Percentiles rank a stretch among this genome's conserved stretches.
Evolutionary conservation across 2,797 vertebrate genomes (phyloP).

Genomic region (Sebastes flavidus): DNA sequence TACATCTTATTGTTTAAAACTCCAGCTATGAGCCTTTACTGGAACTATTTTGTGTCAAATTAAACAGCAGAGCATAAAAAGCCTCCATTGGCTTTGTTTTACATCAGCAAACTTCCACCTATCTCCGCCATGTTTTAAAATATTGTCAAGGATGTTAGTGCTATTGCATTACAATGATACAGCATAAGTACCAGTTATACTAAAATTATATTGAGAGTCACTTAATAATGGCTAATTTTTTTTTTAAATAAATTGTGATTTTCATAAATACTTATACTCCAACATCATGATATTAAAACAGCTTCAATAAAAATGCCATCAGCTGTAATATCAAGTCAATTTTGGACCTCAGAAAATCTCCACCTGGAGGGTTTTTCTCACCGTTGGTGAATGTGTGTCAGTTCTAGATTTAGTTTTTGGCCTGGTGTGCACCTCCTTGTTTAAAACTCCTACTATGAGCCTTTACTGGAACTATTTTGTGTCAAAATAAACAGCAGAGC

Average conservation of each 20-base stretch:
- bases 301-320: background rate
- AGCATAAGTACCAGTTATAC: background rate
- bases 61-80: background rate
- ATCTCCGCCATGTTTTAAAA: background rate
- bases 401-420: background rate
- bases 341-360: background rate
- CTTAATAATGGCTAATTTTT: background rate
- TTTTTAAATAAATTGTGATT: background rate
- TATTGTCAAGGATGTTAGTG: background rate
- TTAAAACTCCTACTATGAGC: background rate
- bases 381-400: background rate
- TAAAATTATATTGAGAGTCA: background rate
- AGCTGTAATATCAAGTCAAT: background rate
- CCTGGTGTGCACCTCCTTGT: background rate
- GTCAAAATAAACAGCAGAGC: background rate
- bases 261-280: background rate
- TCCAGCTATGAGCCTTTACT: background rate
- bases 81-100: background rate
- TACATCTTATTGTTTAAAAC: constrained; percentile 1
- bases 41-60: background rate
- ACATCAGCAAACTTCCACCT: background rate
- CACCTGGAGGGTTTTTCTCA: background rate
- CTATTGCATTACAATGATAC: background rate
- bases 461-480: background rate
- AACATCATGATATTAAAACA: background rate